A percentile compares a stretch with the other conserved stretches of the same genome.
Conservation (phyloP, 2,797 vertebrate genomes). For the Gymnothorax javanicus region DNA sequence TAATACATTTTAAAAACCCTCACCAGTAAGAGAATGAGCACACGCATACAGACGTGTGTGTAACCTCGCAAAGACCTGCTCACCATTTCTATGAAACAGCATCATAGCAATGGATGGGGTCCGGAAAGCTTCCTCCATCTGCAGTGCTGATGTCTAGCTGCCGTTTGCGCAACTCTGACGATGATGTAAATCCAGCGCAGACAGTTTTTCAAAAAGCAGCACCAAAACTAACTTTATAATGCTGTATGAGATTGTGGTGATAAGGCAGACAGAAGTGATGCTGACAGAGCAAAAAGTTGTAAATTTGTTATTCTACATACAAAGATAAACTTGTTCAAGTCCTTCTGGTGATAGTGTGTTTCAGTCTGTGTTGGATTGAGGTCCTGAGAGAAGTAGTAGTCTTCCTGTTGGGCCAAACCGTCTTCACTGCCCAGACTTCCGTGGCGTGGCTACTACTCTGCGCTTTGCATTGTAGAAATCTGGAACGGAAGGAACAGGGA, state of each 20-base stretch:
- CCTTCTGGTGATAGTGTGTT: constrained; percentile 26
- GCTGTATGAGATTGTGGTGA: background rate
- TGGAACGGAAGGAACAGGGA: constrained; percentile 58
- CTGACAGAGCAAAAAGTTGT: background rate
- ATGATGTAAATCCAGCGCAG: background rate
- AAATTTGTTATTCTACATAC: constrained; percentile 7
- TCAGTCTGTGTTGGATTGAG: constrained; percentile 41
- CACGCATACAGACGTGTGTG: background rate
- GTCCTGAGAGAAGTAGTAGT: constrained; percentile 55
- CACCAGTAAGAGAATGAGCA: background rate
- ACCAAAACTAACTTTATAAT: background rate
- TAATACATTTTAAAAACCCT: constrained; percentile 7
- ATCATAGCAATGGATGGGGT: background rate
- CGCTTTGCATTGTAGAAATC: constrained; percentile 90
- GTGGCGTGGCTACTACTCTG: constrained; percentile 65
- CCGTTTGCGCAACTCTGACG: background rate
- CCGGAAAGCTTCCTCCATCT: background rate
- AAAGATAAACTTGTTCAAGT: constrained; percentile 30
- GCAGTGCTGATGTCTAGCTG: background rate
- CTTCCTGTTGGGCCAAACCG: constrained; percentile 9
- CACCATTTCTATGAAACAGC: background rate
- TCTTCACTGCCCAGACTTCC: constrained; percentile 77
- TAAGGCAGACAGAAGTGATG: background rate
- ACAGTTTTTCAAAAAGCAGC: background rate
- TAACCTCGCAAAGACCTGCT: background rate